Evolutionary conservation across 2,113 vertebrate species (phyloP).

Genomic region (Lipophrys pholis): DNA sequence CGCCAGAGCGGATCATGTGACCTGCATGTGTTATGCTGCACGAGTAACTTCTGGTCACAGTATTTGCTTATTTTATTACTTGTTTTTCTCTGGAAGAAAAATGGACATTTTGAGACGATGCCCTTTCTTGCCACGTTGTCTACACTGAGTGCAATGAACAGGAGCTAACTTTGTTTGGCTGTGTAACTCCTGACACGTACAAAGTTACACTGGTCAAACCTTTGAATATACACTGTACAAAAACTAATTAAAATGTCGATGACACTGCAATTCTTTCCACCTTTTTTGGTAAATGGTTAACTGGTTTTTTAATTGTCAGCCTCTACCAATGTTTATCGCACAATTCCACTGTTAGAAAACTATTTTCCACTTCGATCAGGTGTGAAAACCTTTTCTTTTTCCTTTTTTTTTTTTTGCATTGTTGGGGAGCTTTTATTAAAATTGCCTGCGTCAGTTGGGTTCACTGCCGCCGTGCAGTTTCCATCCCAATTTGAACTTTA

Average conservation of each 20-base stretch:
- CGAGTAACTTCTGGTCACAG: too few species aligned
- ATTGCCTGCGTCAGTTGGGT: slow-evolving; percentile 2
- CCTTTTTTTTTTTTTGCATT: neutral
- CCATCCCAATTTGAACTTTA: neutral
- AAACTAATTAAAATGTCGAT: neutral
- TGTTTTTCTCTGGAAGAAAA: neutral
- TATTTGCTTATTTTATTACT: neutral
- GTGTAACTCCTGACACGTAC: neutral
- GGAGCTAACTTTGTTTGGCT: neutral
- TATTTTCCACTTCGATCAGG: slow-evolving; percentile 36
- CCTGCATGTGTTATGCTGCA: too few species aligned
- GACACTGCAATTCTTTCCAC: neutral
- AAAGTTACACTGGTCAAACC: neutral
- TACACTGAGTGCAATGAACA: neutral
- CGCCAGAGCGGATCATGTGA: too few species aligned
- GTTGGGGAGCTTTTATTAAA: slow-evolving; percentile 23
- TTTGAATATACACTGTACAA: neutral
- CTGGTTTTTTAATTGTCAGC: too few species aligned
- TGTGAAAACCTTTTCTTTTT: neutral
- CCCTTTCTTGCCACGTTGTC: neutral
- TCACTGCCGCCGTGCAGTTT: neutral
- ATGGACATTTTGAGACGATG: neutral
- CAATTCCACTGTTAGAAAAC: slow-evolving; percentile 21
- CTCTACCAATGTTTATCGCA: neutral
- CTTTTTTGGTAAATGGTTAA: neutral